A percentile compares a stretch with the other conserved stretches of the same genome.
Conservation (phyloP, 2,113 vertebrate genomes). For the Chascanopsetta lugubris region DNA sequence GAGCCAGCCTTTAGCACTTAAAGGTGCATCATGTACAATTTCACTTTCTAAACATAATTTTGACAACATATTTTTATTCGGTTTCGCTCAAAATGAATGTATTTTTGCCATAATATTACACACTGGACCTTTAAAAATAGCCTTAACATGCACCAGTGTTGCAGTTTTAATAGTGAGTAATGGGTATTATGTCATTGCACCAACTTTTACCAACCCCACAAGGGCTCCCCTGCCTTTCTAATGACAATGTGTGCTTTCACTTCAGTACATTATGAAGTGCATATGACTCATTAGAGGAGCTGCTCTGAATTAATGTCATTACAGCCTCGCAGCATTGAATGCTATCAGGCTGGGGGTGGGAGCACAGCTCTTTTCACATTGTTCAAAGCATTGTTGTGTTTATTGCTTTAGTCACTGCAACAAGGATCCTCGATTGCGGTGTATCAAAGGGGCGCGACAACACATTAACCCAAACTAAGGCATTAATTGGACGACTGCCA, state of each 20-base stretch:
- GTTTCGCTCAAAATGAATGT: no score
- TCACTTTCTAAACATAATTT: no score
- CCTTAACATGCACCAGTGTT: neutral
- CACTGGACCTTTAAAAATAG: neutral
- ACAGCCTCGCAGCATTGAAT: neutral
- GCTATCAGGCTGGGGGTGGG: neutral
- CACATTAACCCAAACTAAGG: constrained; percentile 39
- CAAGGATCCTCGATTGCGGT: constrained; percentile 20
- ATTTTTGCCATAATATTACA: no score
- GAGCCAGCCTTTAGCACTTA: neutral
- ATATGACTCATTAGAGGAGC: neutral
- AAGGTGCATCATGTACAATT: no score
- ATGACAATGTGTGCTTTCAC: neutral
- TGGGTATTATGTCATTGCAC: neutral
- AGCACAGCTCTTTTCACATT: neutral
- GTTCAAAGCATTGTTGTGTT: constrained; percentile 7
- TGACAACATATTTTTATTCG: no score
- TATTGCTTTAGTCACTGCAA: constrained; percentile 32
- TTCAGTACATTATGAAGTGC: constrained; percentile 4
- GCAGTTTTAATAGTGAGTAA: neutral
- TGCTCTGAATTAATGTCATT: neutral
- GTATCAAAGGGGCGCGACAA: constrained; percentile 30
- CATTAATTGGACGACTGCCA: constrained; percentile 41
- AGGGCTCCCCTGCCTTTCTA: neutral
- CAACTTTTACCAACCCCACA: neutral